These are phyloP conservation scores for Phorcus lineatus DNA, from an alignment of 2,888 invertebrate genomes.

Conservation along the genomic window DNA sequence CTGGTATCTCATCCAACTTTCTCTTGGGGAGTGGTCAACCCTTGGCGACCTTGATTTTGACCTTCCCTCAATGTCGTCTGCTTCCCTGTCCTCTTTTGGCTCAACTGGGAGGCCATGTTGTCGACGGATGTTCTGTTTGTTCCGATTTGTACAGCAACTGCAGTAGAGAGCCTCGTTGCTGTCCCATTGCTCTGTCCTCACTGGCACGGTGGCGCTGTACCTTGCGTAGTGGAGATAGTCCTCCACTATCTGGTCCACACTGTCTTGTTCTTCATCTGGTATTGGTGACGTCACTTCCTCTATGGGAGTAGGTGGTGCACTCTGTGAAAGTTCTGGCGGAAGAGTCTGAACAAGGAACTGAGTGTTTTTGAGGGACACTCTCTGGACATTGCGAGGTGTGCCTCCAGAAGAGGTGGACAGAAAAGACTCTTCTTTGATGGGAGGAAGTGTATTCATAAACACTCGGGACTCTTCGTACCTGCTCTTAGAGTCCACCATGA, in stretches of 20 bases:
- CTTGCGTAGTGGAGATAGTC: conserved; percentile 5
- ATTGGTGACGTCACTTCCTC: not conserved
- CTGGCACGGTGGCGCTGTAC: not conserved
- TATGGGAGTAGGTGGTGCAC: not conserved
- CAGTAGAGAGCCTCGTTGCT: not conserved
- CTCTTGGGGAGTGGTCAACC: not conserved
- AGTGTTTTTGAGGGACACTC: not conserved
- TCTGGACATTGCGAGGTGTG: not conserved
- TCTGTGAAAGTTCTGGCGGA: not conserved
- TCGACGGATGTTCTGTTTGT: not conserved
- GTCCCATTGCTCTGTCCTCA: not conserved
- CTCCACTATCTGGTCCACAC: not conserved
- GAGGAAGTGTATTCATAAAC: not conserved
- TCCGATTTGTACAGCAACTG: not conserved
- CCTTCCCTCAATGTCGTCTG: not conserved
- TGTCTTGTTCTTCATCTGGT: not conserved
- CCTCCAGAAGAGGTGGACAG: not conserved
- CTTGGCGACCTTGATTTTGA: not conserved
- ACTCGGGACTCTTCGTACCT: not conserved
- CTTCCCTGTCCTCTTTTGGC: not conserved
- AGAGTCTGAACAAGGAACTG: not conserved
- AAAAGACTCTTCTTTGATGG: not conserved
- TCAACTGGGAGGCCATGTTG: not conserved
- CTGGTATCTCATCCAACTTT: conserved; percentile 12
- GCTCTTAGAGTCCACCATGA: not conserved